Percentiles rank a stretch among this genome's conserved stretches.
phyloP scores from a whole-genome alignment of 2,113 vertebrate genomes.

The Vanacampus margaritifer region DNA sequence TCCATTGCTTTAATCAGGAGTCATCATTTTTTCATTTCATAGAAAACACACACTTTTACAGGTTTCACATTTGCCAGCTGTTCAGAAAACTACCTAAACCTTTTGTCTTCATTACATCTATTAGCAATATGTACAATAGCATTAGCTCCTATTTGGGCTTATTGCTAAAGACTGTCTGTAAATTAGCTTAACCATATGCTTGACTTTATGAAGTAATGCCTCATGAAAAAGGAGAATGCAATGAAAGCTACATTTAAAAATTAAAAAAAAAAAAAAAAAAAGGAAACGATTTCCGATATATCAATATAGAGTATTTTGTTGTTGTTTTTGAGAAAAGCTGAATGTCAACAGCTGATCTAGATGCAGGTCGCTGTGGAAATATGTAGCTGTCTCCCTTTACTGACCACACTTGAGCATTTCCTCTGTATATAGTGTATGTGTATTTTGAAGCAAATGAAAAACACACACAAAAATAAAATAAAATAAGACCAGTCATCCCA shows the following conservation, averaged over 20 bases:
- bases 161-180: slow-evolving; percentile 67
- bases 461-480: slow-evolving; percentile 14
- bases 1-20: background rate
- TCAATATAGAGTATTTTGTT: slow-evolving; percentile 56
- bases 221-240: slow-evolving; percentile 48
- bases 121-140: slow-evolving; percentile 64
- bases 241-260: slow-evolving; percentile 44
- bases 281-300: slow-evolving; percentile 21
- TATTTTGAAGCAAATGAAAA: slow-evolving; percentile 42
- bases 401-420: slow-evolving; percentile 47
- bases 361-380: slow-evolving; percentile 52
- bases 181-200: slow-evolving; percentile 48
- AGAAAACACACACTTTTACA: background rate
- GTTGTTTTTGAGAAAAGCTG: slow-evolving; percentile 60
- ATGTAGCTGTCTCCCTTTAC: slow-evolving; percentile 63
- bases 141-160: slow-evolving; percentile 56
- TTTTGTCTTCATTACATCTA: slow-evolving; percentile 27
- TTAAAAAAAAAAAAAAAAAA: no score
- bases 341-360: slow-evolving; percentile 63
- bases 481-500: slow-evolving; percentile 22
- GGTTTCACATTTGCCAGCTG: background rate
- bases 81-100: background rate
- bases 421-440: slow-evolving; percentile 58
- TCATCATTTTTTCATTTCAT: background rate
- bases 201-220: slow-evolving; percentile 13